Conservation (phyloP, 2,888 invertebrate species). For the Drosophila demipolita region DNA sequence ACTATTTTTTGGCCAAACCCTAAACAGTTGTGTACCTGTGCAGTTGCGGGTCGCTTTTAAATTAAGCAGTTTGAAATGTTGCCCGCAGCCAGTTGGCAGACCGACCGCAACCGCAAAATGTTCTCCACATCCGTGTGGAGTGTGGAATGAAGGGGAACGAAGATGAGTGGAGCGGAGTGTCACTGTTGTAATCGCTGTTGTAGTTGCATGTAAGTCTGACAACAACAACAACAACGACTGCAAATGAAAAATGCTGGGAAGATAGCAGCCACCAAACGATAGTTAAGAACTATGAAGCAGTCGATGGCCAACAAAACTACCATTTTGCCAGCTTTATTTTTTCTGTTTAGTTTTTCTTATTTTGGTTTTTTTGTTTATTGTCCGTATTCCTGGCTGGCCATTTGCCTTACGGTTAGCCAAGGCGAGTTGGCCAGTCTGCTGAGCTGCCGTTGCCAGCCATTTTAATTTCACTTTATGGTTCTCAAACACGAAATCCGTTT, state of each 20-base stretch:
- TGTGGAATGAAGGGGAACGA: constrained; percentile 24
- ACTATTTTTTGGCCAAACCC: constrained; percentile 55
- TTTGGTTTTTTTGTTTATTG: constrained; percentile 47
- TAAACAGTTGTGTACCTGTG: constrained; percentile 39
- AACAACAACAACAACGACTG: constrained; percentile 13
- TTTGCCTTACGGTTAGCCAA: constrained; percentile 60
- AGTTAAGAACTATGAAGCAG: constrained; percentile 51
- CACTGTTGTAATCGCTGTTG: constrained; percentile 74
- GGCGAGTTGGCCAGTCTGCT: constrained; percentile 44
- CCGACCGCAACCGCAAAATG: constrained; percentile 49
- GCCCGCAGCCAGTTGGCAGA: constrained; percentile 38
- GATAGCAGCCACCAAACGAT: constrained; percentile 55
- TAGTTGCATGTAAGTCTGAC: constrained; percentile 57
- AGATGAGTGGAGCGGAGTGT: constrained; percentile 50
- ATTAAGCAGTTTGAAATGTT: constrained; percentile 79
- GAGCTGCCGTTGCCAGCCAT: constrained; percentile 60
- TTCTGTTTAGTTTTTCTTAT: constrained; percentile 1
- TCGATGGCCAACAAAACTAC: constrained; percentile 68
- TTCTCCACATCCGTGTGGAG: constrained; percentile 68
- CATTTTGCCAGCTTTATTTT: constrained; percentile 5
- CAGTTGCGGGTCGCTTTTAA: constrained; percentile 69
- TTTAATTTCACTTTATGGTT: constrained; percentile 82
- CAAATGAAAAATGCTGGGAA: constrained; percentile 39
- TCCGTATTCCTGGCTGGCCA: constrained; percentile 62
- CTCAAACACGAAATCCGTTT: constrained; percentile 78